A percentile compares a stretch with the other conserved stretches of the same genome.
Conservation (phyloP, 2,888 invertebrate genomes). For the Erpobdella octoculata region DNA sequence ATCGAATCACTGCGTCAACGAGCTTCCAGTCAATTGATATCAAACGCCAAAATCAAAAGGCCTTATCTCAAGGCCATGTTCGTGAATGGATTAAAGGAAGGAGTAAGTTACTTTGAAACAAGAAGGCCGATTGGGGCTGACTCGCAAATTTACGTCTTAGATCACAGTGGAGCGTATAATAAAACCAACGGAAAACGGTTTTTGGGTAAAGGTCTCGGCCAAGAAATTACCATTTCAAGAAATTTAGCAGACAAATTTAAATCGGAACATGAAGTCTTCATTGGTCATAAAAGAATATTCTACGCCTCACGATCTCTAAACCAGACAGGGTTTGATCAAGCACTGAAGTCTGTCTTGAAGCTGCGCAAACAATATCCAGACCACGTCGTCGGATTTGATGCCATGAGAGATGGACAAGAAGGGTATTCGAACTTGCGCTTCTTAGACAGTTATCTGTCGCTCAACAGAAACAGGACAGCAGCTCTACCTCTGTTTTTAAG, state of each 20-base stretch:
- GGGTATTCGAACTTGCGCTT: slow-evolving; percentile 36
- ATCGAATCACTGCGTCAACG: background rate
- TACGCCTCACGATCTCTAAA: background rate
- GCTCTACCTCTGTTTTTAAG: slow-evolving; percentile 34
- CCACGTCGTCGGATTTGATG: slow-evolving; percentile 36
- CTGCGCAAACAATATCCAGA: slow-evolving; percentile 34
- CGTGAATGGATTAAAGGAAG: slow-evolving; percentile 30
- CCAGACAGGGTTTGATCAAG: slow-evolving; percentile 23
- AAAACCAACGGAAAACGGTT: slow-evolving; percentile 18
- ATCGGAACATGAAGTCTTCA: slow-evolving; percentile 27
- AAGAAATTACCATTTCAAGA: slow-evolving; percentile 1
- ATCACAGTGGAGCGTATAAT: background rate
- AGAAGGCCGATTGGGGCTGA: slow-evolving; percentile 28
- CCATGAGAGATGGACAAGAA: slow-evolving; percentile 37
- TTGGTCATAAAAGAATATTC: slow-evolving; percentile 28
- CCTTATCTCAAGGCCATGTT: slow-evolving; percentile 31
- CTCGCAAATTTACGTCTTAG: slow-evolving; percentile 27
- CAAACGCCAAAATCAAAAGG: slow-evolving; percentile 33
- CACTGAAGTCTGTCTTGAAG: slow-evolving; percentile 20
- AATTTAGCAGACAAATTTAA: background rate
- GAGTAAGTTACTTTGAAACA: slow-evolving; percentile 35
- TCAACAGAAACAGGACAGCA: background rate
- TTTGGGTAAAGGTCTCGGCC: background rate
- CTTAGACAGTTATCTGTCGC: slow-evolving; percentile 30
- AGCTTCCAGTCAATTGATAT: background rate